Conservation (phyloP, 1,140 invertebrate species). For the Nymphalis io region DNA sequence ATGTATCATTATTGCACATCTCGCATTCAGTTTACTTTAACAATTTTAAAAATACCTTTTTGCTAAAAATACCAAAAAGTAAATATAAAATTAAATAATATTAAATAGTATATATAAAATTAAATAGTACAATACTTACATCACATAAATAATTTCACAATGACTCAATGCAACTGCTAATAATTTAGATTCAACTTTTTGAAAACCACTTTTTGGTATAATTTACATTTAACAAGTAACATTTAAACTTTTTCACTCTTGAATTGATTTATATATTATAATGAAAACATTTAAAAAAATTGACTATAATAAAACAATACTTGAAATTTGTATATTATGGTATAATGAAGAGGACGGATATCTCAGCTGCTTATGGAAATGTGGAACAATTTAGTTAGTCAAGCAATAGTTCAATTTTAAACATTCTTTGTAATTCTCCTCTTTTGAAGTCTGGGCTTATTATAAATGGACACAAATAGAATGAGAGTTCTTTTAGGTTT, state of each 20-base stretch:
- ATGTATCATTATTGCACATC: conserved; percentile 29
- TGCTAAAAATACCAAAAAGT: not conserved
- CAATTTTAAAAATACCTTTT: conserved; percentile 13
- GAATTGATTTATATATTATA: not conserved
- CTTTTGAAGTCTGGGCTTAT: conserved; percentile 73
- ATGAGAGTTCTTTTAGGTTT: conserved; percentile 77
- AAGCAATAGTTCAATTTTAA: conserved; percentile 75
- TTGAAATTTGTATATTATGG: conserved; percentile 21
- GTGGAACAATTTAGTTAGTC: conserved; percentile 60
- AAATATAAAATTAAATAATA: conserved; percentile 6
- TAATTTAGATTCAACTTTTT: not conserved
- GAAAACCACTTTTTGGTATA: not conserved
- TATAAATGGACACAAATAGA: conserved; percentile 78
- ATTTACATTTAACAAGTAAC: too few relatives aligned
- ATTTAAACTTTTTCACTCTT: not conserved
- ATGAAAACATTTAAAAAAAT: conserved; percentile 4
- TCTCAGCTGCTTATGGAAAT: conserved; percentile 51
- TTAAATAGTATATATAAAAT: not conserved
- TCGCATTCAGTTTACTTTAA: conserved; percentile 13
- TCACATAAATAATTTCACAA: not conserved
- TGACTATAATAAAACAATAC: not conserved
- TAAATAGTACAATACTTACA: not conserved
- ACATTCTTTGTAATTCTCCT: conserved; percentile 76
- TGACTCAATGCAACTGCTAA: not conserved
- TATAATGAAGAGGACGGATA: conserved; percentile 56